Conservation (phyloP, 2,888 invertebrate genomes). For the Perizoma flavofasciatum region DNA sequence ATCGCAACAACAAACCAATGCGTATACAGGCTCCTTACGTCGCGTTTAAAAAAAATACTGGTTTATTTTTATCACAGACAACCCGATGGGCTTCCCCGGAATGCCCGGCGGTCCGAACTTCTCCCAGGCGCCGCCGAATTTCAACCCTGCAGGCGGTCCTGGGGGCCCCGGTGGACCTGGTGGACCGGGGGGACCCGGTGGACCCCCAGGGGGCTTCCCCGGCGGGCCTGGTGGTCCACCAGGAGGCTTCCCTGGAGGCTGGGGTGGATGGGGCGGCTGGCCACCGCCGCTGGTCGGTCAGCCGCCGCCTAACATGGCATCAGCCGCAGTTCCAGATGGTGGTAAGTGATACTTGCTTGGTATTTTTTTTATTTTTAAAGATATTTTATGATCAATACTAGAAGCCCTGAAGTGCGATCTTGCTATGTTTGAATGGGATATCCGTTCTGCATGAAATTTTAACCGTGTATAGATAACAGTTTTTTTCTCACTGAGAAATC, state of each 20-base stretch:
- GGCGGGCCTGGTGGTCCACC: constrained; percentile 32
- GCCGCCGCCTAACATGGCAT: constrained; percentile 58
- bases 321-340: constrained; percentile 45
- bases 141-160: constrained; percentile 16
- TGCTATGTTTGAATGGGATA: too few relatives aligned
- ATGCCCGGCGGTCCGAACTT: constrained; percentile 27
- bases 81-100: constrained; percentile 31
- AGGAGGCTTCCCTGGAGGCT: constrained; percentile 40
- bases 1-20: too few relatives aligned
- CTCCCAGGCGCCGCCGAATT: constrained; percentile 26
- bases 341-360: constrained; percentile 44
- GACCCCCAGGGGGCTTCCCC: constrained; percentile 27
- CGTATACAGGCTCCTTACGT: too few relatives aligned
- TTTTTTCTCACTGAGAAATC: too few relatives aligned
- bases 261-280: constrained; percentile 61
- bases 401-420: too few relatives aligned
- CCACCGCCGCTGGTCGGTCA: constrained; percentile 63
- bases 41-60: too few relatives aligned
- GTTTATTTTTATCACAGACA: constrained; percentile 5
- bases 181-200: constrained; percentile 24
- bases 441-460: too few relatives aligned
- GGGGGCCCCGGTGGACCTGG: constrained; percentile 23
- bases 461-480: too few relatives aligned
- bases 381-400: too few relatives aligned
- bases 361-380: too few relatives aligned